A percentile compares a stretch with the other conserved stretches of the same genome.
Conservation (phyloP, 2,113 vertebrate species). For the Tauraco erythrolophus region DNA sequence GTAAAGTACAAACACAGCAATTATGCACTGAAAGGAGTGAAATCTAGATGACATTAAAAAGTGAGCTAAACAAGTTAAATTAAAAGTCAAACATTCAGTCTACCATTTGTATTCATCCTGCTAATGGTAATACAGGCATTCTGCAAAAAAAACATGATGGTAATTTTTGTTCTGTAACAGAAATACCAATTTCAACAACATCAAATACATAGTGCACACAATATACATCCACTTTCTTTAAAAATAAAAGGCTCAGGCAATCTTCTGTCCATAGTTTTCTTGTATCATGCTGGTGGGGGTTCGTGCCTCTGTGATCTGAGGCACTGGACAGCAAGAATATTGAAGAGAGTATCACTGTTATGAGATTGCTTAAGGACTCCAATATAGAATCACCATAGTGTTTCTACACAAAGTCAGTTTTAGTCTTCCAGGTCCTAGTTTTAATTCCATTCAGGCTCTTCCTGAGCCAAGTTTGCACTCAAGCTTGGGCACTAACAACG, state of each 20-base stretch:
- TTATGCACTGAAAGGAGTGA: neutral
- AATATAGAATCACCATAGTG: neutral
- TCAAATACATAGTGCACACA: neutral
- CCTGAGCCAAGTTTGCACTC: neutral
- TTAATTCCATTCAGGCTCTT: neutral
- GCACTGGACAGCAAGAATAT: neutral
- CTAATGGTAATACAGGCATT: too few species aligned
- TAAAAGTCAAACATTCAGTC: neutral
- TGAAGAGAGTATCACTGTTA: neutral
- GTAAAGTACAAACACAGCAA: too few species aligned
- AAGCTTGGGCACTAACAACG: neutral
- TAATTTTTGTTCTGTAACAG: neutral
- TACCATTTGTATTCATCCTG: too few species aligned
- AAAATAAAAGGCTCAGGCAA: neutral
- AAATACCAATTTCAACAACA: neutral
- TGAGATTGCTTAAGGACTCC: neutral
- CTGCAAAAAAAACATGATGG: neutral
- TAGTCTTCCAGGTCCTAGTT: neutral
- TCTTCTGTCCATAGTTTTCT: neutral
- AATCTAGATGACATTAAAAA: neutral
- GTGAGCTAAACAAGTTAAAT: neutral
- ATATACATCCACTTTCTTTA: neutral
- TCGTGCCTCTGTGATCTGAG: neutral
- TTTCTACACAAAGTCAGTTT: neutral
- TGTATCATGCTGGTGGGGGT: too few species aligned